These are phyloP conservation scores for Centroberyx gerrardi DNA, from an alignment of 2,797 vertebrate genomes.

Conservation along the genomic window DNA sequence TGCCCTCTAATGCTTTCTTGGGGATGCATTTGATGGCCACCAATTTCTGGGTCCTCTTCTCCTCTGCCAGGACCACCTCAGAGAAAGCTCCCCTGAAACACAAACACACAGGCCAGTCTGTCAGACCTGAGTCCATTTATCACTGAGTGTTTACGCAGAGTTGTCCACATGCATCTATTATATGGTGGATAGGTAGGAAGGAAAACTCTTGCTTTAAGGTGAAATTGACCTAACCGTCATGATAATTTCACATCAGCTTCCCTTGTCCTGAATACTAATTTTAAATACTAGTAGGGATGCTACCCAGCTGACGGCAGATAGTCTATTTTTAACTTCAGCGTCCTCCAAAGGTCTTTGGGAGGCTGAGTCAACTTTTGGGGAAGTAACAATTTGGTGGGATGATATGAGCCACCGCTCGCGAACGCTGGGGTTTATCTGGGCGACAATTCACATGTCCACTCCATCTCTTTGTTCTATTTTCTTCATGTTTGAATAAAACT, in stretches of 20 bases:
- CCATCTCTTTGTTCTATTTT: neutral
- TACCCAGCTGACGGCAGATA: conserved; percentile 31
- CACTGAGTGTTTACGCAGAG: conserved; percentile 3
- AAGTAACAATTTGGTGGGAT: conserved; percentile 41
- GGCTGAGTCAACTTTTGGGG: conserved; percentile 56
- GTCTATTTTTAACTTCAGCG: conserved; percentile 64
- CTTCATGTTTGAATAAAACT: neutral
- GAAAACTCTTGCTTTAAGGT: conserved; percentile 35
- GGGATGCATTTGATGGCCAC: conserved; percentile 98
- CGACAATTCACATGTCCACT: neutral
- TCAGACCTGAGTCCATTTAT: conserved; percentile 30
- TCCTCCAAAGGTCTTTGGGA: conserved; percentile 36
- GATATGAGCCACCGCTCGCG: conserved; percentile 28
- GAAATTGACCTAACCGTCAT: conserved; percentile 11
- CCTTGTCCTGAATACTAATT: neutral
- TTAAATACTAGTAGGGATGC: conserved; percentile 20
- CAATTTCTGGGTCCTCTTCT: conserved; percentile 92
- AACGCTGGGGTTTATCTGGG: conserved; percentile 27
- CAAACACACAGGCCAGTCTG: conserved; percentile 49
- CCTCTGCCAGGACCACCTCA: conserved; percentile 96
- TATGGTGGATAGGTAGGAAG: neutral
- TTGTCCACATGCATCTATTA: conserved; percentile 12
- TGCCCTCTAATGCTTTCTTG: conserved; percentile 96
- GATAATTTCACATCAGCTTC: conserved; percentile 7
- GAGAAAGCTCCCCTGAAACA: conserved; percentile 94